Conservation (phyloP, 2,797 vertebrate genomes). For the Anas capensis region DNA sequence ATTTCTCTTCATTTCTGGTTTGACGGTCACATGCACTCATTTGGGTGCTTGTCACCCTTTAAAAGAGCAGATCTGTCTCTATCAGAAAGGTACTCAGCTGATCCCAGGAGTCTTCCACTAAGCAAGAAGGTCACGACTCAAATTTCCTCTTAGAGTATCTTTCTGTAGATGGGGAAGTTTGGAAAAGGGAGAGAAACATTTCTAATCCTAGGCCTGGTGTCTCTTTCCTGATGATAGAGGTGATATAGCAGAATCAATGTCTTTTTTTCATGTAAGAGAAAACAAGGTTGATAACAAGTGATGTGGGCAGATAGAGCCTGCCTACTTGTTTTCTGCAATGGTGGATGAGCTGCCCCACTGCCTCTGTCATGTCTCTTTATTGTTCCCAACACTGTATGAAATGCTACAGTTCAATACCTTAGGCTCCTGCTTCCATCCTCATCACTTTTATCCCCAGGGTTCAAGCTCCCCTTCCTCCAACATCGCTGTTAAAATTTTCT, state of each 20-base stretch:
- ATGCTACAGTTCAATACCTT: not conserved
- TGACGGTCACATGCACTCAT: not conserved
- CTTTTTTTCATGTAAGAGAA: conserved; percentile 29
- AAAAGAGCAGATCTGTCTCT: conserved; percentile 18
- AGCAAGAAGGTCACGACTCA: conserved; percentile 22
- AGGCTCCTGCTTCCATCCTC: not conserved
- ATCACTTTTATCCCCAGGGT: not conserved
- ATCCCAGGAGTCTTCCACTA: not conserved
- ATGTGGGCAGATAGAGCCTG: not conserved
- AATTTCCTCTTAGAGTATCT: not conserved
- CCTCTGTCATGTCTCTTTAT: not conserved
- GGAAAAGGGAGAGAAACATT: not conserved
- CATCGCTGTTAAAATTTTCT: not conserved
- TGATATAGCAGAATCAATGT: not conserved
- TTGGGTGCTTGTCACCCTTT: conserved; percentile 16
- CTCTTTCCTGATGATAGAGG: conserved; percentile 14
- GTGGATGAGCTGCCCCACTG: not conserved
- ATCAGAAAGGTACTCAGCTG: not conserved
- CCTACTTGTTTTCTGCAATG: not conserved
- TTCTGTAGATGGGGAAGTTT: not conserved
- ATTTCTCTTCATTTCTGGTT: conserved; percentile 24
- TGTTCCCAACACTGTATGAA: not conserved
- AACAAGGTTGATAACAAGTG: not conserved
- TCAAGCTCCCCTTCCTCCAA: not conserved
- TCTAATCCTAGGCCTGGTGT: not conserved